Evolutionary conservation across 1,140 invertebrate species (phyloP).

Genomic region (Calliphora vicina): DNA sequence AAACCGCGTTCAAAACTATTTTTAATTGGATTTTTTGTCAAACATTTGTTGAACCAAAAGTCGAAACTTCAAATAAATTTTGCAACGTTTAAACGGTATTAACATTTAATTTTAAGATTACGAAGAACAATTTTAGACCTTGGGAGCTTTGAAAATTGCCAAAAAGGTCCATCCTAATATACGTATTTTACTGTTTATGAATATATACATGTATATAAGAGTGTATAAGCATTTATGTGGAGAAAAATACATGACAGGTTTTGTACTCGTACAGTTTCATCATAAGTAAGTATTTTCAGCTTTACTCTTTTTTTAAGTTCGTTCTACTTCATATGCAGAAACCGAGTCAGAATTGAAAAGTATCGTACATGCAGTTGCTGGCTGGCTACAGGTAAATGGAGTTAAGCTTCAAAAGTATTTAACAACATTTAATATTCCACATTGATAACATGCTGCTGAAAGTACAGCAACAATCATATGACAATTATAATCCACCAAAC

Average conservation of each 20-base stretch:
- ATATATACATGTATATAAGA: no score
- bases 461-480: constrained; percentile 5
- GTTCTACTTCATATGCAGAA: background rate
- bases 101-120: no score
- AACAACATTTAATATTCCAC: background rate
- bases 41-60: no score
- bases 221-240: background rate
- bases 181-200: no score
- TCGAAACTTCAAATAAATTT: no score
- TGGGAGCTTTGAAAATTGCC: no score
- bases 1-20: no score
- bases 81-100: no score
- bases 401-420: background rate
- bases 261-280: background rate
- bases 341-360: background rate
- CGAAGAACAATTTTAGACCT: no score
- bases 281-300: background rate
- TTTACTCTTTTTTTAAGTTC: background rate
- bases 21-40: no score
- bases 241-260: background rate
- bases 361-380: background rate
- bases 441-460: background rate
- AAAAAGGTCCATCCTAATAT: no score
- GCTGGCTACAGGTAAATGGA: background rate
- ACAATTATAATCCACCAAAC: constrained; percentile 3